phyloP scores from a whole-genome alignment of 2,888 invertebrate species.

The Cantharis rustica region DNA sequence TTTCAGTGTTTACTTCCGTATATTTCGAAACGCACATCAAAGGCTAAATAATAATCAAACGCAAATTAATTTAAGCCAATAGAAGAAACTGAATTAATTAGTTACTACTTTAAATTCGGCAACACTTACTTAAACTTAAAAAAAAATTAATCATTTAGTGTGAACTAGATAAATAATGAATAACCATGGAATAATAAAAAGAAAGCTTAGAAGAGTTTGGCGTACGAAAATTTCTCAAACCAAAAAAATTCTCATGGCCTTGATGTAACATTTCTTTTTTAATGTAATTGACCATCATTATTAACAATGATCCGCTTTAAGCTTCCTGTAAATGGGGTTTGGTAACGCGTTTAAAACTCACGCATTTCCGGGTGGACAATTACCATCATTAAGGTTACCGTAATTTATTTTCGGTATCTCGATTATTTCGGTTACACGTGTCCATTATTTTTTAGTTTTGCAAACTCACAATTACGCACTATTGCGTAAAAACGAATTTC shows the following conservation, averaged over 20 bases:
- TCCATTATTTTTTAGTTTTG: conserved; percentile 11
- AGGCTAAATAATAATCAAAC: not conserved
- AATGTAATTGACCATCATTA: not conserved
- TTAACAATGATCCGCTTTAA: not conserved
- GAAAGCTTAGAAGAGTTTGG: not conserved
- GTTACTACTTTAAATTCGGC: not conserved
- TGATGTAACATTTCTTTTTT: conserved; percentile 1
- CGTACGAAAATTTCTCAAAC: not conserved
- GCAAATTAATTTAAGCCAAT: not conserved
- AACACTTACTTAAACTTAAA: not conserved
- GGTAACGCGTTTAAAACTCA: conserved; percentile 1
- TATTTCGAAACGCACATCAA: not conserved
- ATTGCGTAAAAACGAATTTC: conserved; percentile 24
- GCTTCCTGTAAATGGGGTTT: conserved; percentile 8
- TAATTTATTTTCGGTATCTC: conserved; percentile 16
- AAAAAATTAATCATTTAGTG: not conserved
- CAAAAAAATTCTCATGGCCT: conserved; percentile 3
- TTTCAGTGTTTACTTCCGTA: not conserved
- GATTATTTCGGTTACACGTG: conserved; percentile 7
- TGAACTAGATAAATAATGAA: conserved; percentile 2
- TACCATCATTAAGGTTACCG: conserved; percentile 25
- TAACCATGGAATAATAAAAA: not conserved
- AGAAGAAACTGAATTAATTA: not conserved
- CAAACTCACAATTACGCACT: conserved; percentile 19
- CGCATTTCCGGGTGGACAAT: conserved; percentile 7